These are phyloP conservation scores for Prionace glauca DNA, from an alignment of 2,797 vertebrate genomes.

Conservation along the genomic window DNA sequence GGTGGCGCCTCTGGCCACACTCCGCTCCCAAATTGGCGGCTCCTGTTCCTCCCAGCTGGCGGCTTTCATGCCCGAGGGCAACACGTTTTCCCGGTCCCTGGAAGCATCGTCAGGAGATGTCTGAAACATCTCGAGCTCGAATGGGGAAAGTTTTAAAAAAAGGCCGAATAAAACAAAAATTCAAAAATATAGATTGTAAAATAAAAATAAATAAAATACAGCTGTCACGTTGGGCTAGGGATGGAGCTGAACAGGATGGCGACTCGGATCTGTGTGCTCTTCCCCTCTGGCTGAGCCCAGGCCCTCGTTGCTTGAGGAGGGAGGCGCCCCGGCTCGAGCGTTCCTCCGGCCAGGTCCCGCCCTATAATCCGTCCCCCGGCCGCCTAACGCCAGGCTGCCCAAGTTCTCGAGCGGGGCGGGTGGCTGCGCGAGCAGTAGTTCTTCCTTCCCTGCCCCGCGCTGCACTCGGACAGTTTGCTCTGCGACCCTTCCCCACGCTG, in stretches of 20 bases:
- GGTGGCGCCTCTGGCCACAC: not conserved
- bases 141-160: not conserved
- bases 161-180: not conserved
- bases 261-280: not conserved
- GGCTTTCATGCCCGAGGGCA: constrained; percentile 50
- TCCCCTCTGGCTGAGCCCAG: not conserved
- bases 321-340: not conserved
- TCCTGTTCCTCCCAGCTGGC: constrained; percentile 11
- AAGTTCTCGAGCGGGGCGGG: too few relatives aligned
- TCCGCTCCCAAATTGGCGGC: constrained; percentile 3
- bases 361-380: not conserved
- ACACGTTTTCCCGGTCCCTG: constrained; percentile 79
- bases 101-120: constrained; percentile 40
- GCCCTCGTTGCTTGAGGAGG: not conserved
- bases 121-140: not conserved
- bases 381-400: not conserved
- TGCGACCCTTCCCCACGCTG: not conserved
- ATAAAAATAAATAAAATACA: not conserved
- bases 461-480: constrained; percentile 43
- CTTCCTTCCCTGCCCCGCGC: not conserved
- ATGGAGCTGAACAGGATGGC: not conserved
- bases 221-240: not conserved
- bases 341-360: not conserved
- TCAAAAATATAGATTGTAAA: not conserved
- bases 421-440: too few relatives aligned